Evolutionary conservation across 2,797 vertebrate genomes (phyloP), one percentile per base, ranked within the genome.

Genomic region (Leptodactylus fallax): DNA sequence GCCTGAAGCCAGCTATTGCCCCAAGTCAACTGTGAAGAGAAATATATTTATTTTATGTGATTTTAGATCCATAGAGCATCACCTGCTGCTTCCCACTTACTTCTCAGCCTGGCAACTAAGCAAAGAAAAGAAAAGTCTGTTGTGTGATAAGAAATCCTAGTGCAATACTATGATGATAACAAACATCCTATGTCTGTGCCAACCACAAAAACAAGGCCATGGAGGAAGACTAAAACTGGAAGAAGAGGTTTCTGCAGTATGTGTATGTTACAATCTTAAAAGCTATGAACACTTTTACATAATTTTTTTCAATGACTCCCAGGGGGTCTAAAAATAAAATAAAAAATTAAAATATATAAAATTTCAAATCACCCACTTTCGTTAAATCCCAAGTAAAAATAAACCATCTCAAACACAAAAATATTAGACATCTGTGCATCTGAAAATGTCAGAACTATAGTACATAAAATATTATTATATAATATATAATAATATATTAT

Each of bases 41-140:
- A 11, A 45, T 61, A 61, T 60, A 80, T 80, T 79, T n/a, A 61
- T 61, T 80, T 60, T 19, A 61, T 80, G 78, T 60, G 78, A 79
- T 79, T 79, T 79, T 60, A 60, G 27, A 61, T 45, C 36, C 56
- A 56, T 21, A 8, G 53, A 58, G 53, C n/a, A 14, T 21, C 16
- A 56, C 77, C 53, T 79, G 77, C 53, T 79, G 77, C 53, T 79
- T 21, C 56, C 27, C 78, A 6, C 78, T 61, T 58, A 58, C 7
- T 21, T 60, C 78, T 61, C 36, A 61, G 23, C 14, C 51, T 79
- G 77, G 51, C 14, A 58, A 56, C 77, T 80, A 56, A 60, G 56
- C 55, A 80, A 19, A 61, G 25, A 11, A 45, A 60, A 71, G n/a
- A 11, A 7, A 51, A 51, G 45, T 45, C n/a, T n/a, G 21, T 55